Conservation (phyloP, 2,888 invertebrate species). For the Thecophora atra region DNA sequence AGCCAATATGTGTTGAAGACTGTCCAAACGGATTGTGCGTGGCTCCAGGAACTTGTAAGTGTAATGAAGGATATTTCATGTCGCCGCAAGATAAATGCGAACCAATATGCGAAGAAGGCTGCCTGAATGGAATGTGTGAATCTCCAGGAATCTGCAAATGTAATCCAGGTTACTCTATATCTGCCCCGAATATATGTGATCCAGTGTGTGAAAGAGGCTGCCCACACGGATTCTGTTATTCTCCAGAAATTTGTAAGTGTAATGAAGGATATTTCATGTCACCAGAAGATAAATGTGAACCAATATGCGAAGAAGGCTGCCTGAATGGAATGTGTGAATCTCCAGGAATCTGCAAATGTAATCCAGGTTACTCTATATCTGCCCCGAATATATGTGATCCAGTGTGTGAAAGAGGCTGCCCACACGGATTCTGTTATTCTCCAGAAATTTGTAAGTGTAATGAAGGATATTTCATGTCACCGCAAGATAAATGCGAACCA, state of each 20-base stretch:
- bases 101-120: conserved; percentile 43
- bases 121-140: conserved; percentile 66
- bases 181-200: conserved; percentile 37
- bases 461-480: conserved; percentile 24
- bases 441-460: conserved; percentile 51
- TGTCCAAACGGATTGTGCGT: conserved; percentile 68
- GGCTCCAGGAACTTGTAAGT: conserved; percentile 72
- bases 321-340: conserved; percentile 74
- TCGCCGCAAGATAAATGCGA: conserved; percentile 32
- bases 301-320: conserved; percentile 68
- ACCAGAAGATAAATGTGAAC: conserved; percentile 19
- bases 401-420: conserved; percentile 43
- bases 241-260: conserved; percentile 53
- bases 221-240: conserved; percentile 55
- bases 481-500: conserved; percentile 36
- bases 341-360: conserved; percentile 76
- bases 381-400: conserved; percentile 44
- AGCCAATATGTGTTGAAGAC: conserved; percentile 42
- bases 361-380: conserved; percentile 68
- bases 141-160: conserved; percentile 76
- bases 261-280: conserved; percentile 29
- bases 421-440: conserved; percentile 54
- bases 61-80: conserved; percentile 19
- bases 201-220: conserved; percentile 44
- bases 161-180: conserved; percentile 69